These are phyloP conservation scores for Hyposmocoma kahamanoa DNA, from an alignment of 1,140 invertebrate genomes.

Conservation along the genomic window DNA sequence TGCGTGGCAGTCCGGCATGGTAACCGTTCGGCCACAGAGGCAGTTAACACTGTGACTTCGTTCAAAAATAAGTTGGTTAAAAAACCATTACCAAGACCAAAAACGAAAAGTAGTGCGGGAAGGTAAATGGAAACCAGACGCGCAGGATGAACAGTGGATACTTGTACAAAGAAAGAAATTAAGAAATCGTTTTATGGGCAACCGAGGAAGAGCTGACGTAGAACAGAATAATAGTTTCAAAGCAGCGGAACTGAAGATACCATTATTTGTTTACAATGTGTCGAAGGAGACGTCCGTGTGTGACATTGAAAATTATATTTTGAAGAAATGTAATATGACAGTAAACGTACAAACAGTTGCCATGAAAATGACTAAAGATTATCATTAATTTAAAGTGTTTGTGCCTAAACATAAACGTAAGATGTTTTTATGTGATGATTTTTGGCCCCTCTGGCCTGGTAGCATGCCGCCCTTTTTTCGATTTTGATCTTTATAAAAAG, in stretches of 20 bases:
- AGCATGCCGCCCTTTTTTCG: not conserved
- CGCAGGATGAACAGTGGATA: not conserved
- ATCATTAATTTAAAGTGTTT: conserved; percentile 5
- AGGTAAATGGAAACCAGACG: not conserved
- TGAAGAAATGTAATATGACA: not conserved
- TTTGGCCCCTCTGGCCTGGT: conserved; percentile 1
- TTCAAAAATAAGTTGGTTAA: not conserved
- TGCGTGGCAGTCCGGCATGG: too few species aligned
- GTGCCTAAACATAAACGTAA: not conserved
- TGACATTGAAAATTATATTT: conserved; percentile 3
- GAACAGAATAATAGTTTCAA: not conserved
- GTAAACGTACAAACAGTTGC: not conserved
- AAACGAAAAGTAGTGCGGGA: not conserved
- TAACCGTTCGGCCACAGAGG: too few species aligned
- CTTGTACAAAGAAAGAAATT: conserved; percentile 1
- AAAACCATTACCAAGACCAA: not conserved
- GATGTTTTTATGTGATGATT: not conserved
- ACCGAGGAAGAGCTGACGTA: conserved; percentile 1
- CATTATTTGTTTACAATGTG: conserved; percentile 7
- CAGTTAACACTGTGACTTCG: not conserved
- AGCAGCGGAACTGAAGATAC: conserved; percentile 1
- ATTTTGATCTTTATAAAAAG: not conserved
- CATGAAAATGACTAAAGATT: conserved; percentile 6
- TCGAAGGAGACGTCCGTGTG: conserved; percentile 1
- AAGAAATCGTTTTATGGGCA: conserved; percentile 4